phyloP scores from a whole-genome alignment of 2,888 invertebrate genomes.

The Latrodectus hesperus region DNA sequence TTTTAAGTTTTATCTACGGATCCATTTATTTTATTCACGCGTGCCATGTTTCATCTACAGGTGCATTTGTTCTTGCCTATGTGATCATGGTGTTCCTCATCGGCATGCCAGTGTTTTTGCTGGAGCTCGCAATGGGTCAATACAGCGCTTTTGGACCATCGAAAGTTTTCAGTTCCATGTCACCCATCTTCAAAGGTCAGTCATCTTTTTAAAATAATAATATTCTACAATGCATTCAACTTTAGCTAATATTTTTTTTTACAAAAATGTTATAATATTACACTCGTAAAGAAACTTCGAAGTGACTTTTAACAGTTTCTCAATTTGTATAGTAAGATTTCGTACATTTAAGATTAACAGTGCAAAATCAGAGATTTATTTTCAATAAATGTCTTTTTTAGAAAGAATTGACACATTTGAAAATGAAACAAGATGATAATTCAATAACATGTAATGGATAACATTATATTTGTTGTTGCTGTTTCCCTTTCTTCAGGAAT shows the following conservation, averaged over 20 bases:
- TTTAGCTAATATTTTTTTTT: no score
- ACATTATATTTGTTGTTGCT: neutral
- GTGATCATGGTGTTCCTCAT: slow-evolving; percentile 69
- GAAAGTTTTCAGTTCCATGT: slow-evolving; percentile 66
- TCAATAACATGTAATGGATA: no score
- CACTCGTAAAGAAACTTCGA: neutral
- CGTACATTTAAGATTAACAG: neutral
- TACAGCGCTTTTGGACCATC: slow-evolving; percentile 70
- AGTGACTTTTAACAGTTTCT: neutral
- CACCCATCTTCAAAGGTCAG: slow-evolving; percentile 70
- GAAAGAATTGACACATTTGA: neutral
- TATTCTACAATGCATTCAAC: neutral
- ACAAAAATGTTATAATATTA: neutral
- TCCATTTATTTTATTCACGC: no score
- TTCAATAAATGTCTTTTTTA: neutral
- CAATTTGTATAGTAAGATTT: neutral
- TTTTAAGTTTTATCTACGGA: no score
- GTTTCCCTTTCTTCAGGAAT: neutral
- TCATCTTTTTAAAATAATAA: neutral
- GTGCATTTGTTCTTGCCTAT: slow-evolving; percentile 70
- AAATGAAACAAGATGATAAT: neutral
- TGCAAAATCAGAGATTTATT: no score
- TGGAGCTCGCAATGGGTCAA: slow-evolving; percentile 70
- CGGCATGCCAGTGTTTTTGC: slow-evolving; percentile 70
- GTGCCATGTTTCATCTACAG: slow-evolving; percentile 12